These are phyloP conservation scores for Glossosoma conforme DNA, from an alignment of 1,140 invertebrate genomes.

Conservation along the genomic window DNA sequence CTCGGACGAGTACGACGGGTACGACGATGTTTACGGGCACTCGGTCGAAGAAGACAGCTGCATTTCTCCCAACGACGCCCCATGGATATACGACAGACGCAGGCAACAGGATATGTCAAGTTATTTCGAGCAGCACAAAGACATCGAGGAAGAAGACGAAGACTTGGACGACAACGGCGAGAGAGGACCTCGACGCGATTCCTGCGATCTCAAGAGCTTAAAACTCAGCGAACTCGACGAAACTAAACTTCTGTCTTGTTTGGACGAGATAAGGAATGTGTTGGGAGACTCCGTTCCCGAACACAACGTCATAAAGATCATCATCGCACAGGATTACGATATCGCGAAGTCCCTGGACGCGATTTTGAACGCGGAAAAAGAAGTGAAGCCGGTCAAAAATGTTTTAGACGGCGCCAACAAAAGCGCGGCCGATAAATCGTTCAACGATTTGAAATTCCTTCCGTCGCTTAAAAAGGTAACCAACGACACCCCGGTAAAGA, in stretches of 20 bases:
- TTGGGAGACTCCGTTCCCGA: conserved; percentile 73
- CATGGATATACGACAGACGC: conserved; percentile 81
- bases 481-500: conserved; percentile 14
- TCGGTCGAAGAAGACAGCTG: conserved; percentile 86
- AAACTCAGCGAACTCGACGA: conserved; percentile 60
- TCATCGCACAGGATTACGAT: conserved; percentile 67
- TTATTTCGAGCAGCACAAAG: conserved; percentile 62
- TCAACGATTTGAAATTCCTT: neutral
- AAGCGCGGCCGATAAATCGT: neutral
- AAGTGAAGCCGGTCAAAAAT: conserved; percentile 22
- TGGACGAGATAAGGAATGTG: conserved; percentile 76
- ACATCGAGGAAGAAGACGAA: conserved; percentile 71
- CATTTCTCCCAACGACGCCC: conserved; percentile 82
- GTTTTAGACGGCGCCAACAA: neutral
- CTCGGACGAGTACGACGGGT: conserved; percentile 82
- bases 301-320: conserved; percentile 59
- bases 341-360: conserved; percentile 65
- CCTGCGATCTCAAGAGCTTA: conserved; percentile 45
- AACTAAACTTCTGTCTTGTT: conserved; percentile 73
- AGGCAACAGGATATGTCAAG: conserved; percentile 65
- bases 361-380: conserved; percentile 54
- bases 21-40: conserved; percentile 88
- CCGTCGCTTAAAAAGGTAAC: too few relatives aligned
- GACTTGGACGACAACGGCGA: conserved; percentile 41
- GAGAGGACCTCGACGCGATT: conserved; percentile 38